Evolutionary conservation across 2,113 vertebrate genomes (phyloP), one percentile per base, ranked within the genome.

Genomic region (Arothron firmamentum): DNA sequence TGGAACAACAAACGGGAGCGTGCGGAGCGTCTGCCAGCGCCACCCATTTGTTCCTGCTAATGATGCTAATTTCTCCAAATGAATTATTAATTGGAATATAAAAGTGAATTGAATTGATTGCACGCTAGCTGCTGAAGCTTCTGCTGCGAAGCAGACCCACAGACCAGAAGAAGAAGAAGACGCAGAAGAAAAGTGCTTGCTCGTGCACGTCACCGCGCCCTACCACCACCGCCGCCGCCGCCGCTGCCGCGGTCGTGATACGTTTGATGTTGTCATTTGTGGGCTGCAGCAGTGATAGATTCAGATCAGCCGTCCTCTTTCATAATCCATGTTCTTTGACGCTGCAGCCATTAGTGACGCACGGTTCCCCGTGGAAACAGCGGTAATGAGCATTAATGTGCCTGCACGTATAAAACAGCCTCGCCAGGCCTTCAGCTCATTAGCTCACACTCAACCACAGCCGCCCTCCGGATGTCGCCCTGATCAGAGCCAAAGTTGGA

Each of bases 41-140:
- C 25, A 28, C 46, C 72, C 59, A 46, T 80, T 80, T 80, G 77
- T 76, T 72, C 69, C 53, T 50, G 43, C 67, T 82, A 78, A 80
- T 82, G 62, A 75, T 56, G 51, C 62, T 65, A 53, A 82, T 74
- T 75, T 71, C 31, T 73, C 52, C 25, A 78, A 72, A 77, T 73
- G 46, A 75, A 64, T 78, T 62, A 72, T 77, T 72, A 63, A 73
- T 74, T 23, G 28, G 41, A 53, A 67, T 72, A 60, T 23, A 38
- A 46, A 46, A 20, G 20, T 20, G 34, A 38, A 9, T 38, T 20
- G 34, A 38, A 9, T 38, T 12, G 34, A 38, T 38, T 38, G 34
- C 34, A 38, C 10, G 34, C 34, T 9, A 38, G 34, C 34, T 12
- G 34, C 11, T 38, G 34, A 2, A 12, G 25, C 25, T 38, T 9